Conservation (phyloP, 2,888 invertebrate genomes). For the Nomada fabriciana region DNA sequence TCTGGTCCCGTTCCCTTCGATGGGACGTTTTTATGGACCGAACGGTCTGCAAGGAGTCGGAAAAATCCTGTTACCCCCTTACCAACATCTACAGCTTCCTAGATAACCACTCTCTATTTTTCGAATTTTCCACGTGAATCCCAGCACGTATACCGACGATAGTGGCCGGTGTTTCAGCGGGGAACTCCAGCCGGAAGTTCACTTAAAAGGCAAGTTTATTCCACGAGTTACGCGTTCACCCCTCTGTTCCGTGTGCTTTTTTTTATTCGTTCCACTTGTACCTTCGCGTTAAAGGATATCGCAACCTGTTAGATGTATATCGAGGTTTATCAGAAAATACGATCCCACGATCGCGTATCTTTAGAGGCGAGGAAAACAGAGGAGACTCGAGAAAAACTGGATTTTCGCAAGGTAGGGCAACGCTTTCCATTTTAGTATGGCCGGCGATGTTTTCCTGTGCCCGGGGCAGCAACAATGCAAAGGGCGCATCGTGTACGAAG, state of each 20-base stretch:
- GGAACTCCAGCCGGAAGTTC: no score
- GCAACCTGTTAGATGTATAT: not conserved
- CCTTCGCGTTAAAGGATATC: not conserved
- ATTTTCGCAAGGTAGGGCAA: not conserved
- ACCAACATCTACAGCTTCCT: constrained; percentile 10
- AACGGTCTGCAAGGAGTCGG: constrained; percentile 19
- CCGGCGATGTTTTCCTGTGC: not conserved
- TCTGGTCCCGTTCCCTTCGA: constrained; percentile 14
- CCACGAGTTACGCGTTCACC: not conserved
- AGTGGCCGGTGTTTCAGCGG: not conserved
- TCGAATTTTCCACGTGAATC: constrained; percentile 14
- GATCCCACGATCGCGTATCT: not conserved
- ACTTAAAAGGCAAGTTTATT: constrained; percentile 19
- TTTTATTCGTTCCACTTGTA: not conserved
- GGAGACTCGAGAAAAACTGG: not conserved
- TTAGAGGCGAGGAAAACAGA: not conserved
- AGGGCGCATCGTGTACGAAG: not conserved
- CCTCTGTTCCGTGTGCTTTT: not conserved
- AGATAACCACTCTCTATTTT: not conserved
- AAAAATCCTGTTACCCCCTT: constrained; percentile 15
- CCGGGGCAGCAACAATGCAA: not conserved
- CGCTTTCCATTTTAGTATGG: constrained; percentile 10
- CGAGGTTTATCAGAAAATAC: constrained; percentile 36
- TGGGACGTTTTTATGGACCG: constrained; percentile 47
- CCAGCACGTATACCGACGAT: not conserved